Evolutionary conservation across 2,113 vertebrate genomes (phyloP).

Genomic region (Sinocyclocheilus grahami): DNA sequence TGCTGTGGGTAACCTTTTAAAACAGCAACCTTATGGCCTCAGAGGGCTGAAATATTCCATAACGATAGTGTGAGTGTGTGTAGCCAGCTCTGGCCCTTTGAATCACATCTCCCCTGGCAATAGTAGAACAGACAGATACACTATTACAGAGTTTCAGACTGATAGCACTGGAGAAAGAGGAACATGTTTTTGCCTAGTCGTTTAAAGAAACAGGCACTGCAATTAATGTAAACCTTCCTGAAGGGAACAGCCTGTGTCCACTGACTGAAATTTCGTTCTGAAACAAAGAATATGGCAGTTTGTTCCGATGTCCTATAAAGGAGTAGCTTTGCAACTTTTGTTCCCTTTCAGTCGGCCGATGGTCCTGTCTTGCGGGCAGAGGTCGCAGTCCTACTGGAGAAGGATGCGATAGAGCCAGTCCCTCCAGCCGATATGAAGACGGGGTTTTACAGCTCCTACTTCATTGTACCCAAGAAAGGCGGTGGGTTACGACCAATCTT

Average conservation of each 20-base stretch:
- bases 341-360: too few species aligned
- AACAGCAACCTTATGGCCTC: conserved; percentile 48
- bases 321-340: not conserved
- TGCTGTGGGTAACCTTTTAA: conserved; percentile 50
- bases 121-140: conserved; percentile 37
- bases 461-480: too few species aligned
- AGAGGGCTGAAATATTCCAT: conserved; percentile 40
- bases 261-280: not conserved
- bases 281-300: conserved; percentile 1
- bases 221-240: conserved; percentile 6
- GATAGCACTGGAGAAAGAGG: conserved; percentile 26
- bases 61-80: conserved; percentile 40
- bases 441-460: too few species aligned
- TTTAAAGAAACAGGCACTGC: conserved; percentile 36
- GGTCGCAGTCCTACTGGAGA: too few species aligned
- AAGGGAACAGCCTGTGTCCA: not conserved
- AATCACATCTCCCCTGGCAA: conserved; percentile 38
- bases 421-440: too few species aligned
- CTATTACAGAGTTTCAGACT: conserved; percentile 33
- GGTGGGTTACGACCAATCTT: too few species aligned
- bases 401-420: too few species aligned
- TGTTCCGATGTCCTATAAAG: not conserved
- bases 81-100: conserved; percentile 27
- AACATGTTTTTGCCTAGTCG: conserved; percentile 18
- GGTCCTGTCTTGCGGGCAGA: too few species aligned